Percentiles rank a stretch among this genome's conserved stretches.
These are phyloP conservation scores for Tokudaia tokunoshimensis DNA, from an alignment of 2,797 vertebrate genomes.

Conservation along the genomic window DNA sequence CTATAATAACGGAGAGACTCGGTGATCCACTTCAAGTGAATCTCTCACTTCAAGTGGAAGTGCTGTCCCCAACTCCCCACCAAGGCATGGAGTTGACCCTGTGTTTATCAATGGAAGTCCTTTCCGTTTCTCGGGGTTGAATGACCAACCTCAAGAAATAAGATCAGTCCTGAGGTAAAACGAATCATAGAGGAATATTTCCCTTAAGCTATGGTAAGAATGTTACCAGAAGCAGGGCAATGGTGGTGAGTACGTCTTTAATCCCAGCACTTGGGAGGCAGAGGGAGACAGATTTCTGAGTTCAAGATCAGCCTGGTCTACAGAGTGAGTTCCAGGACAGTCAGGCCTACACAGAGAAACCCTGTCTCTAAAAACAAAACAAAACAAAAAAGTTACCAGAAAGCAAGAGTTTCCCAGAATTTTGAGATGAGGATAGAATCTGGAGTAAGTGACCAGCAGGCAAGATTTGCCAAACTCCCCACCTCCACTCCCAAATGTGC, in stretches of 20 bases:
- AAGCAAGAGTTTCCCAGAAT: slow-evolving; percentile 42
- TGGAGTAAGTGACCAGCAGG: background rate
- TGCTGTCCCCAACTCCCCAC: background rate
- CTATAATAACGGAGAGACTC: background rate
- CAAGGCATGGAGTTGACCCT: background rate
- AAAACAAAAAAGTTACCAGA: background rate
- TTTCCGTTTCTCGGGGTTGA: background rate
- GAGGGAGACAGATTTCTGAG: no score
- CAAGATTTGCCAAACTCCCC: background rate
- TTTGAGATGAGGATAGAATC: background rate
- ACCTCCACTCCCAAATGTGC: no score
- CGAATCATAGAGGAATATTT: background rate
- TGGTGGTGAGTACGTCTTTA: no score
- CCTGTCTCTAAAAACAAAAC: no score
- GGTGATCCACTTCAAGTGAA: background rate
- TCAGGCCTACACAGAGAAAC: no score
- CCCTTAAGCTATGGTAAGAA: background rate
- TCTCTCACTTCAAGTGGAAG: background rate
- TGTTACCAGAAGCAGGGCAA: no score
- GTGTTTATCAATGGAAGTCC: background rate
- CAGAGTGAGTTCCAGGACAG: no score
- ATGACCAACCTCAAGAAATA: background rate
- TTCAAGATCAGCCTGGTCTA: no score
- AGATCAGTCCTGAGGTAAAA: slow-evolving; percentile 1
- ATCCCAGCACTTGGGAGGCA: no score